Percentiles rank a stretch among this genome's conserved stretches.
Evolutionary conservation across 2,113 vertebrate genomes (phyloP).

Genomic region (Sylvietta virens): DNA sequence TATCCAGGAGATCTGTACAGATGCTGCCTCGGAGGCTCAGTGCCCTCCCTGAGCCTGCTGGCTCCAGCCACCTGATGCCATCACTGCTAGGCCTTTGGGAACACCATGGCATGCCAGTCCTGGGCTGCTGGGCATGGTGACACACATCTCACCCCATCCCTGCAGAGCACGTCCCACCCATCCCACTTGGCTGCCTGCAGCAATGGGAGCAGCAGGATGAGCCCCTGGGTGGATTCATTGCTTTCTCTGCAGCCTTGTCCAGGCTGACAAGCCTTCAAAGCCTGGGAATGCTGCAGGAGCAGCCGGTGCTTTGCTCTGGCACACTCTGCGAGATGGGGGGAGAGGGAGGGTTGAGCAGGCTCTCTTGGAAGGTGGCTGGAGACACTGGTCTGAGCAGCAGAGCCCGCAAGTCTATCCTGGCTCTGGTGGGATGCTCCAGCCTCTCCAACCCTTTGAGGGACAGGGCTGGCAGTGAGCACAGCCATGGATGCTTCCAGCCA

Average conservation of each 20-base stretch:
- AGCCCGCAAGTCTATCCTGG: background rate
- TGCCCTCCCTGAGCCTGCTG: background rate
- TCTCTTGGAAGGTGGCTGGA: background rate
- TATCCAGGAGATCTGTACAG: background rate
- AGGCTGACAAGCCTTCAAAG: background rate
- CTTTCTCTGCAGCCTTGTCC: background rate
- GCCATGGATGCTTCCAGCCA: background rate
- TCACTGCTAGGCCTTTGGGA: background rate
- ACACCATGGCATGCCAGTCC: rapidly evolving
- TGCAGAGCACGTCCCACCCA: background rate
- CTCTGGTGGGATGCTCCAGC: background rate
- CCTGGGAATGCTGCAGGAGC: background rate
- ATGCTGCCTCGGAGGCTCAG: background rate
- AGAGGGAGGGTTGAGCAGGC: background rate
- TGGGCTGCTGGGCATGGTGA: background rate
- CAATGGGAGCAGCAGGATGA: background rate
- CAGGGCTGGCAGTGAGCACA: background rate
- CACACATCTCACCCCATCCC: too few relatives aligned
- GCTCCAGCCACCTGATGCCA: background rate
- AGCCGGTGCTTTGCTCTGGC: background rate
- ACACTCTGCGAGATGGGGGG: rapidly evolving
- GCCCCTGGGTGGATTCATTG: background rate
- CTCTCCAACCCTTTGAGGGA: too few relatives aligned
- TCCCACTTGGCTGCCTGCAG: background rate
- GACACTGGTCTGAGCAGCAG: background rate